A percentile compares a stretch with the other conserved stretches of the same genome.
Conservation (phyloP, 2,888 invertebrate genomes). For the Gortyna flavago region DNA sequence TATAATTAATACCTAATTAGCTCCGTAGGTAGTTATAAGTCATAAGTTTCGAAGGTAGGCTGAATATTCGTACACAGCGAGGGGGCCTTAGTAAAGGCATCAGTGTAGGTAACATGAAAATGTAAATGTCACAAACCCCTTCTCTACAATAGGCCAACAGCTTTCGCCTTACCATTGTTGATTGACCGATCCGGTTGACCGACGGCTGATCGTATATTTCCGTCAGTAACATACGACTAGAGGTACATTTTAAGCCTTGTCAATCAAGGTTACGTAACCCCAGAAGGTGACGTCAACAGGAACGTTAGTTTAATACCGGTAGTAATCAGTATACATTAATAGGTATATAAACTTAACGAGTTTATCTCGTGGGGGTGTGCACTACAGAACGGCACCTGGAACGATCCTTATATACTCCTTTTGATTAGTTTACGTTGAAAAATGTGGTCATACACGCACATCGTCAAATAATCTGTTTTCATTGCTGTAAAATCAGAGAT, state of each 20-base stretch:
- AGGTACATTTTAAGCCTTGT: conserved; percentile 6
- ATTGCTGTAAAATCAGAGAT: background rate
- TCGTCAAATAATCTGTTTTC: no score
- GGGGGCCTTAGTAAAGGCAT: background rate
- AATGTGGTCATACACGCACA: background rate
- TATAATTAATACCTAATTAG: background rate
- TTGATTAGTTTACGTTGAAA: no score
- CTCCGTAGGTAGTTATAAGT: background rate
- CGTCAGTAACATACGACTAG: conserved; percentile 13
- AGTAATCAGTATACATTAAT: background rate
- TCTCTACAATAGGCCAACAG: background rate
- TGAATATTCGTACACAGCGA: background rate
- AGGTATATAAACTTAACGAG: background rate
- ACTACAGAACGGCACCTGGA: background rate
- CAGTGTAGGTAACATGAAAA: conserved; percentile 3
- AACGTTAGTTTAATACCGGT: no score
- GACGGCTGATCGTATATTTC: conserved; percentile 22
- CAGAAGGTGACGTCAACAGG: background rate
- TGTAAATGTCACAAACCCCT: conserved; percentile 1
- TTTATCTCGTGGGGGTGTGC: background rate
- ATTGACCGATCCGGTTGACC: conserved; percentile 6
- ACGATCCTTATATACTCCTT: no score
- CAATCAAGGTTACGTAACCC: conserved; percentile 13
- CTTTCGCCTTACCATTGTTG: conserved; percentile 22
- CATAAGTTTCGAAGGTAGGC: background rate